phyloP scores from a whole-genome alignment of 2,888 invertebrate genomes.

The Pegoplata infirma region DNA sequence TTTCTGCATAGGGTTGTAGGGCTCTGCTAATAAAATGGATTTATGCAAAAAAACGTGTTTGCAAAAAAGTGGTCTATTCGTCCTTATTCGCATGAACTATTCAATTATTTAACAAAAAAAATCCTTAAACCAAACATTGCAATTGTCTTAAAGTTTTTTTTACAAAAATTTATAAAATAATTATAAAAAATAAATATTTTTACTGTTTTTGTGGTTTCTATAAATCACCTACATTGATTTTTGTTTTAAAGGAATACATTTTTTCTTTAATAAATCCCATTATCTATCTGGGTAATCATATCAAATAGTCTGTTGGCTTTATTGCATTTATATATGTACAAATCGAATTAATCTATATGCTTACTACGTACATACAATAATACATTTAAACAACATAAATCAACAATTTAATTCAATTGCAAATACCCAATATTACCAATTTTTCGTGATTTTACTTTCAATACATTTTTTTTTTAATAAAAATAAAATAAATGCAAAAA shows the following conservation, averaged over 20 bases:
- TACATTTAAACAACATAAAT: conserved; percentile 50
- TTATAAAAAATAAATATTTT: background rate
- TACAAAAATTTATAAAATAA: background rate
- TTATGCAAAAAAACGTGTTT: no score
- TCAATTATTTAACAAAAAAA: no score
- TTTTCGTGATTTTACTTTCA: conserved; percentile 9
- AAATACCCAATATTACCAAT: conserved; percentile 46
- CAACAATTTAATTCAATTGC: conserved; percentile 59
- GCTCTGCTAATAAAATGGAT: no score
- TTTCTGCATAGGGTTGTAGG: no score
- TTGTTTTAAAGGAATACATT: background rate
- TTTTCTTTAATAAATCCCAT: background rate
- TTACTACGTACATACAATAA: no score
- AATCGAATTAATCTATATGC: conserved; percentile 56
- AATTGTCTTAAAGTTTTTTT: no score
- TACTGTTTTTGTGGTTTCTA: background rate
- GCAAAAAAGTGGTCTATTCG: no score
- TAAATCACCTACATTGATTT: background rate
- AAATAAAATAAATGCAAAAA: background rate
- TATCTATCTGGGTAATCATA: background rate
- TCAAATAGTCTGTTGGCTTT: conserved; percentile 8
- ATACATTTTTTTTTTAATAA: background rate
- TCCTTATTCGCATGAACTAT: no score
- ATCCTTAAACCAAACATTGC: no score
- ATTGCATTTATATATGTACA: conserved; percentile 34